Conservation (phyloP, 2,113 vertebrate species). For the Megaceryle torquata region DNA sequence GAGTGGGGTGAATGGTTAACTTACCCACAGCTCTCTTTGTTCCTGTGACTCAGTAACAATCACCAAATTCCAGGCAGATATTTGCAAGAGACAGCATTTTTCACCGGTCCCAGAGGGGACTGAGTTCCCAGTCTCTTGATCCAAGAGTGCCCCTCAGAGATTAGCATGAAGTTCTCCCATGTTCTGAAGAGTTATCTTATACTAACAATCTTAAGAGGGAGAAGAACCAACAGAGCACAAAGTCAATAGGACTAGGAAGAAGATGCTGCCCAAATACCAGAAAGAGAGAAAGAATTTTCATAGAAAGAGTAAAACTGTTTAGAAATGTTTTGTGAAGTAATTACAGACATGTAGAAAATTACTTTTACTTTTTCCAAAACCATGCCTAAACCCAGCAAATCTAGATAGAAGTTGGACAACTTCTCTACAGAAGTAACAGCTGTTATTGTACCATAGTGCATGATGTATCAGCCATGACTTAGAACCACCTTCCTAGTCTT, state of each 20-base stretch:
- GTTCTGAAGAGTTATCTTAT: background rate
- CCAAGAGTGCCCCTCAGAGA: background rate
- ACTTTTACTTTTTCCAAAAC: background rate
- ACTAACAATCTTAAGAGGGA: background rate
- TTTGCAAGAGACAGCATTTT: background rate
- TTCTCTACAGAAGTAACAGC: background rate
- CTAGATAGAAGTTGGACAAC: background rate
- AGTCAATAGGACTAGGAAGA: background rate
- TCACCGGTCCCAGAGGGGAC: background rate
- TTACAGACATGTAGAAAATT: background rate
- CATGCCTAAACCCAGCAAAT: background rate
- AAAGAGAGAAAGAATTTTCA: background rate
- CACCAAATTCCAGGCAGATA: background rate
- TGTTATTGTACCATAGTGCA: background rate
- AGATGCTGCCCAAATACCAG: background rate
- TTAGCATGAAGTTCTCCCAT: background rate
- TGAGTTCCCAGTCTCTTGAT: background rate
- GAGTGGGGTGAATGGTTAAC: background rate
- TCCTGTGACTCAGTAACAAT: background rate
- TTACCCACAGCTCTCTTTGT: background rate
- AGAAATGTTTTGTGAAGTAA: background rate
- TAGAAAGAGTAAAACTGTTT: background rate
- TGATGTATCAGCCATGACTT: background rate
- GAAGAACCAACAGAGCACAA: background rate
- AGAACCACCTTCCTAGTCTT: background rate